These are phyloP conservation scores for Drosophila lutescens DNA, from an alignment of 2,888 invertebrate species.

Conservation along the genomic window DNA sequence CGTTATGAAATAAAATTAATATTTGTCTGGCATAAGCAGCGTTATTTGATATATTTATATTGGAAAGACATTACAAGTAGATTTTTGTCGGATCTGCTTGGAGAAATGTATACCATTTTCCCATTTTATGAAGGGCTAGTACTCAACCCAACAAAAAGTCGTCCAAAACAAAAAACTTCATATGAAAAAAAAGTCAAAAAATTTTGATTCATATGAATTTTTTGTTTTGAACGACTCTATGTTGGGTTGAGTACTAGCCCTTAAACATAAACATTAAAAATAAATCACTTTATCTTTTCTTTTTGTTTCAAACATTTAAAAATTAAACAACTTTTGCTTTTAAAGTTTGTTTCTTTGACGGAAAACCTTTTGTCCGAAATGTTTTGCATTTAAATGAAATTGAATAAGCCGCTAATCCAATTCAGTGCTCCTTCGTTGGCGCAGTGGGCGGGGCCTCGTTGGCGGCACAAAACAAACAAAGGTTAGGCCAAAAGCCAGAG, in stretches of 20 bases:
- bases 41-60: slow-evolving; percentile 7
- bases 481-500: slow-evolving; percentile 36
- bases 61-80: neutral
- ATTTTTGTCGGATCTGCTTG: neutral
- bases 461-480: slow-evolving; percentile 44
- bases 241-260: too few species aligned
- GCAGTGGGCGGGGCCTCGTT: neutral
- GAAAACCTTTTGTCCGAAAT: slow-evolving; percentile 55
- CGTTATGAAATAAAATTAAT: neutral
- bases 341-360: slow-evolving; percentile 31
- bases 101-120: neutral
- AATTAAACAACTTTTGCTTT: slow-evolving; percentile 19
- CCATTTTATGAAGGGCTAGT: neutral
- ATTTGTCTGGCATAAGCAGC: neutral
- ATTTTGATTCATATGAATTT: too few species aligned
- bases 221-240: too few species aligned
- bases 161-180: too few species aligned
- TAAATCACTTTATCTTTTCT: too few species aligned
- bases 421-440: slow-evolving; percentile 42
- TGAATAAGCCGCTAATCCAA: slow-evolving; percentile 75
- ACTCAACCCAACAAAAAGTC: too few species aligned
- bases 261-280: too few species aligned
- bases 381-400: slow-evolving; percentile 75
- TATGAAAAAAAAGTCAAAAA: too few species aligned
- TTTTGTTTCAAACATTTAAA: neutral